These are phyloP conservation scores for Ethmia dodecea DNA, from an alignment of 2,888 invertebrate species.

Conservation along the genomic window DNA sequence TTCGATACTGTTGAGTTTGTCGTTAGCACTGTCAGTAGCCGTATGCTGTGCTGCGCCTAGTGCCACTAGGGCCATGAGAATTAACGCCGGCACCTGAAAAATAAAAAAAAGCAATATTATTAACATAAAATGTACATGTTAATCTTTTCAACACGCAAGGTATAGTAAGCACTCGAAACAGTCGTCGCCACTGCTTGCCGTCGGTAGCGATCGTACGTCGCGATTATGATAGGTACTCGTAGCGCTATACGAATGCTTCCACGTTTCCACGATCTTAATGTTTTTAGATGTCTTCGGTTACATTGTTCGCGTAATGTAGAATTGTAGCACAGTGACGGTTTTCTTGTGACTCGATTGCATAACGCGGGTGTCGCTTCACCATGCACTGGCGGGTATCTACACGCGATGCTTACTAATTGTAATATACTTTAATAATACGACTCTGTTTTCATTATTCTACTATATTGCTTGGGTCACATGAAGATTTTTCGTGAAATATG, in stretches of 20 bases:
- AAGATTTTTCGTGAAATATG: constrained; percentile 19
- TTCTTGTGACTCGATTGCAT: constrained; percentile 44
- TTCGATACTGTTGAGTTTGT: constrained; percentile 62
- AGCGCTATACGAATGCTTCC: constrained; percentile 31
- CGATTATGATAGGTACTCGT: constrained; percentile 27
- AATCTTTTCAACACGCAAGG: too few relatives aligned
- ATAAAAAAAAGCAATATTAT: constrained; percentile 24
- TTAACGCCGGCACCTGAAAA: constrained; percentile 49
- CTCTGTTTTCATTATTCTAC: constrained; percentile 23
- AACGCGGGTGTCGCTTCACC: too few relatives aligned
- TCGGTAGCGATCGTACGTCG: constrained; percentile 14
- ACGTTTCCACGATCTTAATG: constrained; percentile 46
- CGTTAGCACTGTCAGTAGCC: constrained; percentile 41
- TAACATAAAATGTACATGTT: background rate
- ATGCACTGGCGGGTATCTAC: too few relatives aligned
- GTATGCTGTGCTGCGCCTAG: constrained; percentile 45
- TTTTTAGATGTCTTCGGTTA: constrained; percentile 42
- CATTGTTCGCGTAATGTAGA: constrained; percentile 46
- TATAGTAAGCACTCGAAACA: background rate
- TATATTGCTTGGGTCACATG: constrained; percentile 20
- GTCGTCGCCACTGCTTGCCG: constrained; percentile 3
- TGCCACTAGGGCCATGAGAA: constrained; percentile 40
- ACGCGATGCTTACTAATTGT: too few relatives aligned
- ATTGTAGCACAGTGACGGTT: constrained; percentile 47
- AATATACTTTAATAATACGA: too few relatives aligned